Evolutionary conservation across 1,140 invertebrate genomes (phyloP), one percentile per base, ranked within the genome.

Genomic region (Bacillus rossius): DNA sequence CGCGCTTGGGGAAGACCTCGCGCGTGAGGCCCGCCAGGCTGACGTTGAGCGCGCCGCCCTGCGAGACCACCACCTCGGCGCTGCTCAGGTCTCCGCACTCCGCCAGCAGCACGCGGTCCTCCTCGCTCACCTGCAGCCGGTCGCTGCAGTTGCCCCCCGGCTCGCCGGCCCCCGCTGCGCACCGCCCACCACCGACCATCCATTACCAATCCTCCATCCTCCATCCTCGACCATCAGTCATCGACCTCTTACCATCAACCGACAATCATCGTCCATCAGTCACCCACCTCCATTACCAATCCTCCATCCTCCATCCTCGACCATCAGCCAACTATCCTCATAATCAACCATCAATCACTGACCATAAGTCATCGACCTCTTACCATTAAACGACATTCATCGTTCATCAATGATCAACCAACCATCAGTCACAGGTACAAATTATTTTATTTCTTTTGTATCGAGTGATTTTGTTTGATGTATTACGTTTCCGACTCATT

Each of bases 1-100:
- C 80, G 64, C 79, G 71, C 56, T 79, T 79, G 2, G 79, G 79
- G 55, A 74, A 81, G 16, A 76, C 69, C 49, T 72, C 72, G 60
- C 74, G 69, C 13, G 73, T 75, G 20, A 66, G 73, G 1, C 75
- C 73, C 56, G 72, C 71, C 8, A 82, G 70, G 8, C 67, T 60
- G 4, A 81, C 67, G 47, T 78, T 74, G 8, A 80, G 63, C 0
- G 64, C 63, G 42, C 74, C 65, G 5, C 73, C 76, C 4, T 69
- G 58, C 1, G 78, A 79, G 4, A 69, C 67, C 29, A 76, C 55
- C 8, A 64, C 68, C 8, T 78, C n/a, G 71, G 76, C 29, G 69
- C 64, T 3, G 1, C 55, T 40, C 14, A 45, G 47, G 20, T 78
- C 75, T 13, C 79, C 76, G 59, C 79, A 81, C 1, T 71, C 71